Conservation (phyloP, 2,888 invertebrate genomes). For the Dasypogon diadema region DNA sequence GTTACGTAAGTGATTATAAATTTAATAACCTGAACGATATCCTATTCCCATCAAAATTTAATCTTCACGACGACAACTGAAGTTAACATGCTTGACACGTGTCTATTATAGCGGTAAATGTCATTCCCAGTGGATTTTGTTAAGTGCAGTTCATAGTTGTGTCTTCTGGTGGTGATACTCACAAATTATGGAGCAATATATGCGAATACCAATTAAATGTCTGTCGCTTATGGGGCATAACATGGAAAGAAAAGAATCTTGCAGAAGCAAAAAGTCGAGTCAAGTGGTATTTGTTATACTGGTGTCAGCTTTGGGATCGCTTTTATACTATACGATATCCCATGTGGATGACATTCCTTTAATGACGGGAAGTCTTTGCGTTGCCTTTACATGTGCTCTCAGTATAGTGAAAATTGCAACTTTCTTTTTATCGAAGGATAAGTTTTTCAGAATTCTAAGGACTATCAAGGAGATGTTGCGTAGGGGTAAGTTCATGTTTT, state of each 20-base stretch:
- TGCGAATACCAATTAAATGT: conserved; percentile 12
- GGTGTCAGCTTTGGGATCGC: background rate
- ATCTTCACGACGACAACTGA: background rate
- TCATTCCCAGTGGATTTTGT: background rate
- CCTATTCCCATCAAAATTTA: too few species aligned
- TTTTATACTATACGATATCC: background rate
- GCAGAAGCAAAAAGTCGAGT: background rate
- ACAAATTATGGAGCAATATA: background rate
- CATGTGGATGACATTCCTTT: background rate
- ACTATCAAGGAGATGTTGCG: too few species aligned
- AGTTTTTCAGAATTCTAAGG: background rate
- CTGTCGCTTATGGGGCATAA: background rate
- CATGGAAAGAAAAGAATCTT: background rate
- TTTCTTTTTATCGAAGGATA: background rate
- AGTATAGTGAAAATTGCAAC: background rate
- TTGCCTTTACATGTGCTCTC: conserved; percentile 3
- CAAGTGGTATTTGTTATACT: background rate
- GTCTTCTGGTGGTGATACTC: background rate
- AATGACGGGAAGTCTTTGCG: conserved; percentile 3
- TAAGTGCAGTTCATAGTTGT: background rate
- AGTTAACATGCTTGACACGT: too few species aligned
- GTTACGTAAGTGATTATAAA: too few species aligned
- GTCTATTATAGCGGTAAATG: background rate
- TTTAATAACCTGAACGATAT: too few species aligned
- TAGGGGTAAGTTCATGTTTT: too few species aligned